A percentile compares a stretch with the other conserved stretches of the same genome.
phyloP scores from a whole-genome alignment of 2,113 vertebrate genomes.

The Phylloscopus trochilus region DNA sequence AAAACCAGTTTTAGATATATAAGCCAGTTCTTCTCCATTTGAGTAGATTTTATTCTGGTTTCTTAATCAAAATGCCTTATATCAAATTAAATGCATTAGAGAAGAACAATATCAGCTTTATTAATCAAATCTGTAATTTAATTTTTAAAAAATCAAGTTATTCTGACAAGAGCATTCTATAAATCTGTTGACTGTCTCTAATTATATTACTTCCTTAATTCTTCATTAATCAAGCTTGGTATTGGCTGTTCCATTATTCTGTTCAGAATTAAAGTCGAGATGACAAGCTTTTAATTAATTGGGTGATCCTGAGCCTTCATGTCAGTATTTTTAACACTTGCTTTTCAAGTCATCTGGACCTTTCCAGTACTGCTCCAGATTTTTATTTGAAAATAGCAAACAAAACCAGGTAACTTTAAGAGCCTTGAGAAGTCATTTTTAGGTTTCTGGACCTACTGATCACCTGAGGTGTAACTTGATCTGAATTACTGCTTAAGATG shows the following conservation, averaged over 20 bases:
- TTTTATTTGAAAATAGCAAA: not conserved
- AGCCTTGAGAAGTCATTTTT: not conserved
- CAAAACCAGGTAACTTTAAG: not conserved
- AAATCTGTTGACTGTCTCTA: constrained; percentile 37
- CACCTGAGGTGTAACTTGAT: not conserved
- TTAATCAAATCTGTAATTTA: constrained; percentile 50
- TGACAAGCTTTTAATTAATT: constrained; percentile 40
- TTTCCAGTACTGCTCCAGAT: not conserved
- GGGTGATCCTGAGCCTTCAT: not conserved
- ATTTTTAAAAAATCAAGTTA: constrained; percentile 46
- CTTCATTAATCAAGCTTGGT: constrained; percentile 12
- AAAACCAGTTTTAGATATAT: not conserved
- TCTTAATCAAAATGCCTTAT: constrained; percentile 43
- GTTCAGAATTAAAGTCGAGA: constrained; percentile 24
- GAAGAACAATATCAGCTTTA: constrained; percentile 35
- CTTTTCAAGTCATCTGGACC: not conserved
- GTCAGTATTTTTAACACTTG: not conserved
- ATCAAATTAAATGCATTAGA: constrained; percentile 47
- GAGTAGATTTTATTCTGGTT: constrained; percentile 16
- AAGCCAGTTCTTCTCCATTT: constrained; percentile 10
- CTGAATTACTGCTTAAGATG: not conserved
- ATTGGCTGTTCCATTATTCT: constrained; percentile 12
- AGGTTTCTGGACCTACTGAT: not conserved
- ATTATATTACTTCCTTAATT: constrained; percentile 39
- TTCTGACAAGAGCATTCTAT: constrained; percentile 39